These are phyloP conservation scores for Cecidostiba fungosa DNA, from an alignment of 2,888 invertebrate genomes.

Conservation along the genomic window DNA sequence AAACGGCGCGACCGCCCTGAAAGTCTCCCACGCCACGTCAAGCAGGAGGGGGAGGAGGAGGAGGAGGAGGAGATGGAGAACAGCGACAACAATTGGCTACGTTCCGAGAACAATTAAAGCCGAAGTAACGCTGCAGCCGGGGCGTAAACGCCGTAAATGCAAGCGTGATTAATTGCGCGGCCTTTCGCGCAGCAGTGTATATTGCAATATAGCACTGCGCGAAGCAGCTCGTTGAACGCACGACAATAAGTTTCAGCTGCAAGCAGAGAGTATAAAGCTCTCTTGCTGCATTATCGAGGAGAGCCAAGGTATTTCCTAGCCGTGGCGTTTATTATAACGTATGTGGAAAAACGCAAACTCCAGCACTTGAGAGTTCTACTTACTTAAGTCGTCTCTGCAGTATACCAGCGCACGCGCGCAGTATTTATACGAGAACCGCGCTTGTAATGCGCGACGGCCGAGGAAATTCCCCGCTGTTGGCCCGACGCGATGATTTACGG, in stretches of 20 bases:
- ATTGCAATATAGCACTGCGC: constrained; percentile 18
- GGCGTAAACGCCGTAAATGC: constrained; percentile 53
- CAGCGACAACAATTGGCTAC: constrained; percentile 56
- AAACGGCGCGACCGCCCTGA: constrained; percentile 59
- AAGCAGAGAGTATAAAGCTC: not conserved
- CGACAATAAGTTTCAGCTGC: constrained; percentile 15
- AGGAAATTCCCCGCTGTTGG: constrained; percentile 29
- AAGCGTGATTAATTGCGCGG: constrained; percentile 66
- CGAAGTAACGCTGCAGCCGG: constrained; percentile 68
- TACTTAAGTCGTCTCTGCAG: constrained; percentile 7
- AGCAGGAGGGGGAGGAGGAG: not conserved
- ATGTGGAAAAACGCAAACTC: constrained; percentile 11
- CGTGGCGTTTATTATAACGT: constrained; percentile 10
- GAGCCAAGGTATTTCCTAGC: constrained; percentile 25
- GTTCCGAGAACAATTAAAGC: constrained; percentile 75
- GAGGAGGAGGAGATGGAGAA: not conserved
- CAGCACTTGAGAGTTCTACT: not conserved
- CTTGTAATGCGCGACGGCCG: not conserved
- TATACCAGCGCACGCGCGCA: not conserved
- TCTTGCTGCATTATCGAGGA: no score
- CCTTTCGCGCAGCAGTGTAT: not conserved
- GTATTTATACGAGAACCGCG: not conserved
- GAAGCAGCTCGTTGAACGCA: not conserved
- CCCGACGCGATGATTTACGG: constrained; percentile 42
- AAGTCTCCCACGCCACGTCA: constrained; percentile 61